phyloP scores from a whole-genome alignment of 1,140 invertebrate species.

The Drosophila tsacasi region DNA sequence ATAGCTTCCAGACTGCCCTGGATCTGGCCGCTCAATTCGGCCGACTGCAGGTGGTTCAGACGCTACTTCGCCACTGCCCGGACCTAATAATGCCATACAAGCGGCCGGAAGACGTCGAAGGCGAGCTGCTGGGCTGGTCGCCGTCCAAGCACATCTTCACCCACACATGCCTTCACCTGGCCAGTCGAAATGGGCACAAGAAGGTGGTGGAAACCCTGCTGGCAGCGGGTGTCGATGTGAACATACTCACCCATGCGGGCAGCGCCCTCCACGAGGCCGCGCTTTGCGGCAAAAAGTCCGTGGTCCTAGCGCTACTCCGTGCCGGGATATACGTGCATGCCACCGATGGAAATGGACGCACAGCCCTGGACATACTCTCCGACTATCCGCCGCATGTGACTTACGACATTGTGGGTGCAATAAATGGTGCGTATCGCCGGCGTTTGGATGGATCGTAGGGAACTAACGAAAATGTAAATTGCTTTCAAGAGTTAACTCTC shows the following conservation, averaged over 20 bases:
- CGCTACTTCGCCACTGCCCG: conserved; percentile 92
- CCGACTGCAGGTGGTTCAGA: conserved; percentile 93
- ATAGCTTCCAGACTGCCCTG: conserved; percentile 95
- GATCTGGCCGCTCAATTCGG: conserved; percentile 98
- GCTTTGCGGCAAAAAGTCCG: conserved; percentile 96
- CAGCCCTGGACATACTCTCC: conserved; percentile 94
- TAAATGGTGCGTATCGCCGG: conserved; percentile 87
- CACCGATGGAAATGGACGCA: conserved; percentile 91
- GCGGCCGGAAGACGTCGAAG: conserved; percentile 22
- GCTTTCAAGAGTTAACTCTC: not conserved
- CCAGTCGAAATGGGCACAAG: conserved; percentile 95
- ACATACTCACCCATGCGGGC: conserved; percentile 94
- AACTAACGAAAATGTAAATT: not conserved
- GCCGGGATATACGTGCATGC: conserved; percentile 93
- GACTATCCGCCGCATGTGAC: conserved; percentile 95
- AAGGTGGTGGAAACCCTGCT: conserved; percentile 94
- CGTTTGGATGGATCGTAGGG: conserved; percentile 3
- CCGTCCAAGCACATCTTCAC: conserved; percentile 87
- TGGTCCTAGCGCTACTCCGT: conserved; percentile 93
- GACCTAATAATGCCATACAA: conserved; percentile 90
- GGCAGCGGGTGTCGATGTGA: conserved; percentile 95
- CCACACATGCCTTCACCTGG: conserved; percentile 96
- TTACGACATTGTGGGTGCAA: conserved; percentile 92
- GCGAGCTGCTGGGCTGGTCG: conserved; percentile 50
- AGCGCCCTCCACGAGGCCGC: conserved; percentile 98